Conservation (phyloP, 2,113 vertebrate species). For the Chrysemys picta region DNA sequence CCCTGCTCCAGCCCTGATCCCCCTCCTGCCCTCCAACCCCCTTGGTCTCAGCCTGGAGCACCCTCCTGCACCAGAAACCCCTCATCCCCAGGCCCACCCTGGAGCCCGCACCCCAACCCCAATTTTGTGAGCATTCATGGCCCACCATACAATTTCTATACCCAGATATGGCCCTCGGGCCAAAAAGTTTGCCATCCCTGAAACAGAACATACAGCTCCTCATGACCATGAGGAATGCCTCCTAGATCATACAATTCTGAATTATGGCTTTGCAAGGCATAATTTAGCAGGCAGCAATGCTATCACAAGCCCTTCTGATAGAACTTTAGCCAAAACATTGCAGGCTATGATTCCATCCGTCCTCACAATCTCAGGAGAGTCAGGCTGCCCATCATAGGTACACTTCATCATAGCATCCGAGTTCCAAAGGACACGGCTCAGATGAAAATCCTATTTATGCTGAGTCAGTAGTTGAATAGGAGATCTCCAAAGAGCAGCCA, state of each 20-base stretch:
- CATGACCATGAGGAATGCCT: not conserved
- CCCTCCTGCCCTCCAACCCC: too few relatives aligned
- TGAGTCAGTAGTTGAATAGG: not conserved
- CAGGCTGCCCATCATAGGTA: not conserved
- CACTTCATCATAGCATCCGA: not conserved
- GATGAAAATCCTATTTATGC: not conserved
- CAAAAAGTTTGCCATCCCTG: too few relatives aligned
- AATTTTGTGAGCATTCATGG: too few relatives aligned
- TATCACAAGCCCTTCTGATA: not conserved
- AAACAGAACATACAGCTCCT: not conserved
- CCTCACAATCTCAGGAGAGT: not conserved
- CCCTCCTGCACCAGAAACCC: too few relatives aligned
- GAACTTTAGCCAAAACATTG: not conserved
- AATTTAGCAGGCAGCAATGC: not conserved
- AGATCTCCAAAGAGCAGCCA: not conserved
- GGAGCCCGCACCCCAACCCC: too few relatives aligned
- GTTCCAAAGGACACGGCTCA: accelerated
- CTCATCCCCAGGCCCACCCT: too few relatives aligned
- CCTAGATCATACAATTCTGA: not conserved
- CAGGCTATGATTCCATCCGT: not conserved
- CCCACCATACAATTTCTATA: too few relatives aligned
- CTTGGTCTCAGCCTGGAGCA: too few relatives aligned
- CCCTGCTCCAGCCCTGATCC: too few relatives aligned
- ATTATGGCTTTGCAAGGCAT: not conserved
- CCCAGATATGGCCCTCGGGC: too few relatives aligned